phyloP scores from a whole-genome alignment of 2,888 invertebrate species.

The Thelaira solivaga region DNA sequence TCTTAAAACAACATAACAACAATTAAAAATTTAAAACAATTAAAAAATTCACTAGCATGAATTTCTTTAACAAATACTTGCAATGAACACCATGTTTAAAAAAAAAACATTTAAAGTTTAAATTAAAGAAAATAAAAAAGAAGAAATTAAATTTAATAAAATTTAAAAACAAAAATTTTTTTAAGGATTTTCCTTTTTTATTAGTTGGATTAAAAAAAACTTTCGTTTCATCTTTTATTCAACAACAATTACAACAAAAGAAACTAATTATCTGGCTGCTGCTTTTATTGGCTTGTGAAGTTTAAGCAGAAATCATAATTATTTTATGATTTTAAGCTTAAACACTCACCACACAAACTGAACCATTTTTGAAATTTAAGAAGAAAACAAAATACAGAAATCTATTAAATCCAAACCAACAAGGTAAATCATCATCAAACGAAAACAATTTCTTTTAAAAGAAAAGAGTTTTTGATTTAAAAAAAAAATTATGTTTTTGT shows the following conservation, averaged over 20 bases:
- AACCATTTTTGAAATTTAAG: background rate
- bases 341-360: background rate
- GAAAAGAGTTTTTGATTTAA: background rate
- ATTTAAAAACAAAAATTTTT: background rate
- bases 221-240: slow-evolving; percentile 3
- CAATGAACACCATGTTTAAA: background rate
- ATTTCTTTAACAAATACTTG: no score
- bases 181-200: slow-evolving; percentile 8
- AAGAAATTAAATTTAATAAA: background rate
- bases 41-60: slow-evolving; percentile 44
- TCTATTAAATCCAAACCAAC: no score
- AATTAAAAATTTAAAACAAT: slow-evolving; percentile 11
- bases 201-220: slow-evolving; percentile 7
- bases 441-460: background rate
- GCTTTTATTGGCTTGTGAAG: no score
- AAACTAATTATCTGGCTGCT: no score
- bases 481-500: no score
- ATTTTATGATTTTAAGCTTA: background rate
- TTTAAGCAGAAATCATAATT: no score
- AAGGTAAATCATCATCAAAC: slow-evolving; percentile 33
- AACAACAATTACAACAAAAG: background rate
- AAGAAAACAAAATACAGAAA: no score
- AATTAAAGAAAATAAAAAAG: background rate
- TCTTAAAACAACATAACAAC: slow-evolving; percentile 1
- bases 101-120: slow-evolving; percentile 11